Conservation (phyloP, 2,888 invertebrate species). For the Pseudococcus viburni region DNA sequence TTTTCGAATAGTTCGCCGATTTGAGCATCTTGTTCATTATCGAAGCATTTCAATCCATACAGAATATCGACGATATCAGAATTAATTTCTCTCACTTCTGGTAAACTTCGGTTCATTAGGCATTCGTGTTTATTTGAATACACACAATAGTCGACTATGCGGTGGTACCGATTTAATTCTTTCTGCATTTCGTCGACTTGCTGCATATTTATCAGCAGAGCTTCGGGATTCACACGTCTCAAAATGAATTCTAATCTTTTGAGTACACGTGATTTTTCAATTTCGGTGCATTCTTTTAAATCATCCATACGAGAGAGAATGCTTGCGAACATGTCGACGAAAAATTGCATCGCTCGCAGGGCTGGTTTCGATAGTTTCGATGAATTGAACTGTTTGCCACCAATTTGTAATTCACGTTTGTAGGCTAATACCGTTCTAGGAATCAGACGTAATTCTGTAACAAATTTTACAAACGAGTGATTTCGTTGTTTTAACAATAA, state of each 20-base stretch:
- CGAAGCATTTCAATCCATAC: constrained; percentile 68
- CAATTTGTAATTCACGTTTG: neutral
- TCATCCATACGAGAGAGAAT: neutral
- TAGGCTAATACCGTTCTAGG: neutral
- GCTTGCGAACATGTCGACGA: neutral
- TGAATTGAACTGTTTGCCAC: neutral
- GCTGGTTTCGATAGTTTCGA: neutral
- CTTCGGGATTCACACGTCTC: neutral
- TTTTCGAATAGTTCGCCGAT: constrained; percentile 68
- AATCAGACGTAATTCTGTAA: constrained; percentile 4
- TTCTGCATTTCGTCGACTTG: constrained; percentile 59
- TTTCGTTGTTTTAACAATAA: neutral
- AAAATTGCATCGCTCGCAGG: neutral
- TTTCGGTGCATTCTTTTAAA: neutral
- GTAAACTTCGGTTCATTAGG: neutral
- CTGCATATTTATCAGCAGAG: constrained; percentile 35
- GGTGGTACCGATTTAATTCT: constrained; percentile 56
- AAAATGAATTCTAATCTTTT: neutral
- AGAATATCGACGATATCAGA: constrained; percentile 66
- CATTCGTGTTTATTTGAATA: constrained; percentile 10
- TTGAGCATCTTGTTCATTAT: constrained; percentile 67
- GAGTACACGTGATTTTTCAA: neutral
- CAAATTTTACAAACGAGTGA: neutral
- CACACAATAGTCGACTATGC: constrained; percentile 54
- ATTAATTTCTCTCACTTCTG: constrained; percentile 30